These are phyloP conservation scores for Entomobrya proxima DNA, from an alignment of 2,888 invertebrate genomes.

Conservation along the genomic window DNA sequence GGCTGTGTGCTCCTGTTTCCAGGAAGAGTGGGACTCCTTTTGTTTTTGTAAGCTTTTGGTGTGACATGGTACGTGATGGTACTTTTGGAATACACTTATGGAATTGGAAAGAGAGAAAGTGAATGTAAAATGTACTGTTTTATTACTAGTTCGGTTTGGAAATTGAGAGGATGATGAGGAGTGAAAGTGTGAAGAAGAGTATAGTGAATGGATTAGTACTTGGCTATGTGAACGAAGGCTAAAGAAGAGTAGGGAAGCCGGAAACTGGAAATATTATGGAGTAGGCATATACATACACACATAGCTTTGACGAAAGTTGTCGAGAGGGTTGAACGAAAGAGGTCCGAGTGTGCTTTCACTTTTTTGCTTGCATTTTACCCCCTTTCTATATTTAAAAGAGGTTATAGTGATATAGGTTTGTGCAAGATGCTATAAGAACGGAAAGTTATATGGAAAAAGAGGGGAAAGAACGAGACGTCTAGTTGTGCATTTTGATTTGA, in stretches of 20 bases:
- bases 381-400: too few species aligned
- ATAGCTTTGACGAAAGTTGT: constrained; percentile 55
- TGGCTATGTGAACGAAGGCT: too few species aligned
- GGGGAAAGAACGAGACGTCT: too few species aligned
- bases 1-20: constrained; percentile 1
- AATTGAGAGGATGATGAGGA: not conserved
- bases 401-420: too few species aligned
- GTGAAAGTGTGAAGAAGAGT: not conserved
- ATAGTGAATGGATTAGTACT: too few species aligned
- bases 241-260: constrained; percentile 22
- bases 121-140: not conserved
- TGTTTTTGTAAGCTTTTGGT: not conserved
- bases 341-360: constrained; percentile 36
- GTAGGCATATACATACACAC: too few species aligned
- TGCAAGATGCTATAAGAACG: too few species aligned
- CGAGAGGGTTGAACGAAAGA: constrained; percentile 24
- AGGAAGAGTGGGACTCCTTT: not conserved
- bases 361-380: not conserved
- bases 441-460: too few species aligned
- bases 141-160: not conserved
- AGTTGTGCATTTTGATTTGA: too few species aligned
- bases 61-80: not conserved
- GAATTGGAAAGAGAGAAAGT: not conserved
- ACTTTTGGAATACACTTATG: not conserved
- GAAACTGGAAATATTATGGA: not conserved